Percentiles rank a stretch among this genome's conserved stretches.
Evolutionary conservation across 2,113 vertebrate species (phyloP).

Genomic region (Cyanoderma ruficeps): DNA sequence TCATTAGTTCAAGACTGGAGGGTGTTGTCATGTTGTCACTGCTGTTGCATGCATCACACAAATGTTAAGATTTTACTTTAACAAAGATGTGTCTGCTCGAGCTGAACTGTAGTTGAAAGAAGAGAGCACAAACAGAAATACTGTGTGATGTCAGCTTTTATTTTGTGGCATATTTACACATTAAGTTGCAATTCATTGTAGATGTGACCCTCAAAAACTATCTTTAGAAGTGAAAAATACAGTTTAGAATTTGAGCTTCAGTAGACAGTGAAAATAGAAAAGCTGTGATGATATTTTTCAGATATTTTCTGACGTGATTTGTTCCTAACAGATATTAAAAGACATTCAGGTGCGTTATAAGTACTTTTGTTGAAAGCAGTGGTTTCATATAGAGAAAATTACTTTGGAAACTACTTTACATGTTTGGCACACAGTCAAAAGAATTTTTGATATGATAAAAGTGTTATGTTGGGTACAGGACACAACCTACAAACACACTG

Average conservation of each 20-base stretch:
- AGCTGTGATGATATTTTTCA: background rate
- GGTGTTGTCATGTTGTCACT: background rate
- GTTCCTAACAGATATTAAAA: background rate
- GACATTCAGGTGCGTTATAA: background rate
- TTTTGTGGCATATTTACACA: background rate
- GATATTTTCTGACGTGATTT: background rate
- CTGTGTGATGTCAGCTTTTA: background rate
- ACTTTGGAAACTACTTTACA: background rate
- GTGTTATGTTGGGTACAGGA: background rate
- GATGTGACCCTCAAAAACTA: background rate
- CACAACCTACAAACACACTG: background rate
- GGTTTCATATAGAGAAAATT: background rate
- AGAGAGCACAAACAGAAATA: background rate
- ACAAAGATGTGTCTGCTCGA: background rate
- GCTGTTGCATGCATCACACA: background rate
- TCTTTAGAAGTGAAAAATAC: background rate
- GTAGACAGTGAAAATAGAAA: background rate
- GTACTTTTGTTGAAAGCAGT: background rate
- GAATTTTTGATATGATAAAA: constrained; percentile 2
- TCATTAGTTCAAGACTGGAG: background rate
- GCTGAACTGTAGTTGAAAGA: background rate
- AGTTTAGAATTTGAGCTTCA: background rate
- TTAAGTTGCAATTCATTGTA: background rate
- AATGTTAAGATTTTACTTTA: background rate
- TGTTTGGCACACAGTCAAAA: background rate